Base-by-base conservation (phyloP, 2,113 vertebrate species). In the Cyphomyrus plagiostoma region DNA sequence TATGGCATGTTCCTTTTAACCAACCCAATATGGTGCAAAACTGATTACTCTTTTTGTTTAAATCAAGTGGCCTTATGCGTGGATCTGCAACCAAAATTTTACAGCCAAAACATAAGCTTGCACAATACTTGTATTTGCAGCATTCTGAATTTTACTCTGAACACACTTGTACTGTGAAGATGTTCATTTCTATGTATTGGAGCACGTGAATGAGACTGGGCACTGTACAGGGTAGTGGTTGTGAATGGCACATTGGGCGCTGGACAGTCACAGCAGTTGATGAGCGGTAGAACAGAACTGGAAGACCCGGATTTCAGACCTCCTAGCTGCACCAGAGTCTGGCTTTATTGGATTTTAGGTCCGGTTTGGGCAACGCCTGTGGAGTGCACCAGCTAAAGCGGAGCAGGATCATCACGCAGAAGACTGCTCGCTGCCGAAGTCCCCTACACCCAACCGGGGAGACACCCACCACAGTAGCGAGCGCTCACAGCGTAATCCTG, bases 401-500 rank as follows among this genome's bases (percentile, higher is more conserved):
- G 49, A 87, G 85, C 35, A 1, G n/a, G 19, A 19, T 52, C 26
- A 35, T 7, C 30, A 8, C 50, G 7, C 50, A 39, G 50, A 39
- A 15, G 85, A 85, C 46, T 8, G 21, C 46, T 50, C 3, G 9
- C 30, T 77, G 30, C 26, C 17, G 10, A 6, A 30, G 50, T 52
- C 89, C 88, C 30, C 87, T 30, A 70, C 52, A 70, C 49, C 84
- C 84, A 90, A 92, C 89, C 1, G 90, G 89, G 91, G 93, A 88
- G 84, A 90, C 88, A 91, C 92, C 93, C 87, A 91, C 7, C 82
- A 42, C 82, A 17, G 19, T 53, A 39, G 91, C 93, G 92, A 92
- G 94, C 90, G 91, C 92, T 93, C 94, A 23, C 92, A 93, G 95
- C 94, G 94, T 91, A 90, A 95, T 96, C 96, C 95, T 95, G 94